Evolutionary conservation across 2,888 invertebrate species (phyloP), one percentile per base, ranked within the genome.

Genomic region (Synergus itoensis): DNA sequence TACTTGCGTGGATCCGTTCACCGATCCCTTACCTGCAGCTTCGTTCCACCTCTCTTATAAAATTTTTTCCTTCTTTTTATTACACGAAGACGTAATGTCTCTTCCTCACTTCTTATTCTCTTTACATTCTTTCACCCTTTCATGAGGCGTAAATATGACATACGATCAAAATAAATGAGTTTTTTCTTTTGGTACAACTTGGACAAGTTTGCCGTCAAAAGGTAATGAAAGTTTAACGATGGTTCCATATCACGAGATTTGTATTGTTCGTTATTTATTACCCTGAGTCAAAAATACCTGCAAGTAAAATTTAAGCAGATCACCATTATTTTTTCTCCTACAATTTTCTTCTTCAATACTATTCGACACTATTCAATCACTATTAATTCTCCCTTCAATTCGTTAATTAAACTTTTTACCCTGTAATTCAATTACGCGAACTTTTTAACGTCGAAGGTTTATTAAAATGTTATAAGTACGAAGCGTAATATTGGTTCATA

Each of bases 121-220:
- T 62, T 62, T 62, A 62, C 62, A 62, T 62, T 62, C 62, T 62
- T 62, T 62, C 28, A 28, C 28, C 28, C 62, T 62, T 62, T 28
- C 62, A 62, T 62, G 62, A 28, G 28, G 62, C 62, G 28, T 62
- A 62, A 62, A 62, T 62, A 62, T 62, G 62, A 62, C 57, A 57
- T 62, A 28, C 62, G 62, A 62, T 62, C 62, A 62, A 62, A 62
- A 62, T 62, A 62, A 62, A 62, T 62, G 28, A 62, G 28, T 62
- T 62, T 62, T 28, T 62, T 62, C 60, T 62, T 28, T 62, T 21
- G 21, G 28, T 28, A 62, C 62, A 28, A 12, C 62, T 62, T 62
- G 14, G 14, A 62, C 62, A 28, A 18, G 12, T 28, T 28, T 14
- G 62, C 62, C 28, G 62, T 62, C 62, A 62, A 62, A 62, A 62